Evolutionary conservation across 2,113 vertebrate species (phyloP), one percentile per base, ranked within the genome.

Genomic region (Entomyzon cyanotis): DNA sequence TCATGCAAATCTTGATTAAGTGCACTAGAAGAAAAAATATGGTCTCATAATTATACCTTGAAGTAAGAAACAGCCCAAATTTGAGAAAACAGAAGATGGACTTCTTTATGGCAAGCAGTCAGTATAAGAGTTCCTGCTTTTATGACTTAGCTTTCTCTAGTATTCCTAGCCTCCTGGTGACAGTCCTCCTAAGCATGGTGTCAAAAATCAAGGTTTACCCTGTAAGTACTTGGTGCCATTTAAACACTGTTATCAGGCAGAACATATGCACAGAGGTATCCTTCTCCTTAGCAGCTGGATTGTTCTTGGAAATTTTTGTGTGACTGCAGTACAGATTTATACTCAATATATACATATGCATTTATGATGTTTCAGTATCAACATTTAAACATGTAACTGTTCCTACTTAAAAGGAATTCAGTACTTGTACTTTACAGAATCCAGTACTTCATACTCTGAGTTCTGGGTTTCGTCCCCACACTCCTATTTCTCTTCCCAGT

Each of bases 1-100:
- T 96, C 84, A 92, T 91, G 47, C 90, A 94, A 96, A 89, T 39
- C 41, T 87, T 35, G 7, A 93, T 85, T 58, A 84, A 78, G 28
- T 87, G 83, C 41, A 80, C 37, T 59, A 65, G 76, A 69, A 77
- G 42, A 84, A 91, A 91, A 95, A 83, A 58, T 24, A 79, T 7
- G 4, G 1, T 58, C 83, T 90, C 35, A 31, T 74, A 93, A 74
- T 60, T 76, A 24, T 24, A 74, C 4, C 39, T 83, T 49, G 33
- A 88, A 87, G 67, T 33, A 80, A 14, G 39, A 85, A 90, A 84
- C 14, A 56, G 39, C 58, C 90, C 11, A 79, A 71, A 89, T 74
- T 56, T 37, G 80, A 59, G 59, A 80, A 89, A 89, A 58, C 2
- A 77, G 42, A 59, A 47, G 23, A 52, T 55, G 4, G 0, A 1